These are phyloP conservation scores for Spodoptera litura DNA, from an alignment of 1,140 invertebrate genomes.

Conservation along the genomic window DNA sequence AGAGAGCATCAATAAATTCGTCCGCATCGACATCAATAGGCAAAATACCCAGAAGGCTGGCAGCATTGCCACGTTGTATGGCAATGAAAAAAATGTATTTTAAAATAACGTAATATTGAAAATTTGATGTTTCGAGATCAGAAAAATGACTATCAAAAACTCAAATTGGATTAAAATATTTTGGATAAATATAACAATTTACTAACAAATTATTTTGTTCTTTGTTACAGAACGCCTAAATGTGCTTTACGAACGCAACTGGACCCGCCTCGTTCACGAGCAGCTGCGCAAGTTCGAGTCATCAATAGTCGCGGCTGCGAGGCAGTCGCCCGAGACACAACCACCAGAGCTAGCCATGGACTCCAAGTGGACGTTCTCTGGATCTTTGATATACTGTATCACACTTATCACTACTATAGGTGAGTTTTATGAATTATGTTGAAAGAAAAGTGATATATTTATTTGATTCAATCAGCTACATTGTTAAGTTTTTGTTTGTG, in stretches of 20 bases:
- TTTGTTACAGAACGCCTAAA: conserved; percentile 90
- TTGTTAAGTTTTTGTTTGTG: no score
- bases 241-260: conserved; percentile 93
- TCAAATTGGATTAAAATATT: background rate
- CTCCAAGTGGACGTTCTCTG: conserved; percentile 82
- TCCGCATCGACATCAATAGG: no score
- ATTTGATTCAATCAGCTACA: no score
- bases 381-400: conserved; percentile 82
- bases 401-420: conserved; percentile 84
- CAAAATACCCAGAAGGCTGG: no score
- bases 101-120: no score
- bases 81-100: no score
- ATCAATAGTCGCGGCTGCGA: conserved; percentile 91
- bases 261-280: conserved; percentile 91
- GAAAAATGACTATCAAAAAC: no score
- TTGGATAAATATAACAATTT: background rate
- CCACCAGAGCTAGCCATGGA: conserved; percentile 83
- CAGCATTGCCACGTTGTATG: no score
- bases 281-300: conserved; percentile 92
- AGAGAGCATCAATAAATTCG: no score
- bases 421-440: conserved; percentile 49
- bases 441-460: no score
- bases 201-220: background rate
- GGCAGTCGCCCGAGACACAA: conserved; percentile 83
- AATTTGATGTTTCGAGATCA: no score